Conservation (phyloP, 1,140 invertebrate species). For the Procambarus clarkii region DNA sequence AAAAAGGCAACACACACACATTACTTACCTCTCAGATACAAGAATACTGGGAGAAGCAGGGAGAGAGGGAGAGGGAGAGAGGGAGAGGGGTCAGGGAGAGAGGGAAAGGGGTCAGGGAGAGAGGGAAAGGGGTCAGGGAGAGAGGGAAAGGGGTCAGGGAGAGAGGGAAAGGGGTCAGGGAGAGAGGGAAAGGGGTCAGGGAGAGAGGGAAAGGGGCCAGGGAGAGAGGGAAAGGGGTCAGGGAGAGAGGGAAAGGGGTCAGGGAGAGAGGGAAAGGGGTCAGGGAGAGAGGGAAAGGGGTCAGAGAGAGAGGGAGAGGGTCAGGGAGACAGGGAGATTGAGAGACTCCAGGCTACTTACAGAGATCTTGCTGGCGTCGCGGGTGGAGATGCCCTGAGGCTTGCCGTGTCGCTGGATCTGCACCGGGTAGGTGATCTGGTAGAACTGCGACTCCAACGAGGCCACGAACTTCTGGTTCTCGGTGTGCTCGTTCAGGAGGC, state of each 20-base stretch:
- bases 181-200: too few relatives aligned
- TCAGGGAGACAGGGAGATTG: not conserved
- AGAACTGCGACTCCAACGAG: conserved; percentile 91
- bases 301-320: not conserved
- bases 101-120: too few relatives aligned
- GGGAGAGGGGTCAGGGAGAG: too few relatives aligned
- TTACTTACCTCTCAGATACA: too few relatives aligned
- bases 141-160: too few relatives aligned
- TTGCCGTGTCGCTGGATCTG: conserved; percentile 95
- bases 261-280: not conserved
- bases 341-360: conserved; percentile 35
- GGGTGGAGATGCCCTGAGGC: conserved; percentile 86
- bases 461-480: conserved; percentile 94
- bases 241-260: not conserved
- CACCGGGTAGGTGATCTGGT: conserved; percentile 96
- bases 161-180: too few relatives aligned
- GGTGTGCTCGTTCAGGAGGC: conserved; percentile 89
- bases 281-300: not conserved
- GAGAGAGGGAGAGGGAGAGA: not conserved
- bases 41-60: too few relatives aligned
- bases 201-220: not conserved
- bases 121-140: too few relatives aligned
- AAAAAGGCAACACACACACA: too few relatives aligned
- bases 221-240: too few relatives aligned
- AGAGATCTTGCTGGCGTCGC: conserved; percentile 73